Base-by-base conservation (phyloP, 2,113 vertebrate genomes). In the Sclerurus mexicanus region DNA sequence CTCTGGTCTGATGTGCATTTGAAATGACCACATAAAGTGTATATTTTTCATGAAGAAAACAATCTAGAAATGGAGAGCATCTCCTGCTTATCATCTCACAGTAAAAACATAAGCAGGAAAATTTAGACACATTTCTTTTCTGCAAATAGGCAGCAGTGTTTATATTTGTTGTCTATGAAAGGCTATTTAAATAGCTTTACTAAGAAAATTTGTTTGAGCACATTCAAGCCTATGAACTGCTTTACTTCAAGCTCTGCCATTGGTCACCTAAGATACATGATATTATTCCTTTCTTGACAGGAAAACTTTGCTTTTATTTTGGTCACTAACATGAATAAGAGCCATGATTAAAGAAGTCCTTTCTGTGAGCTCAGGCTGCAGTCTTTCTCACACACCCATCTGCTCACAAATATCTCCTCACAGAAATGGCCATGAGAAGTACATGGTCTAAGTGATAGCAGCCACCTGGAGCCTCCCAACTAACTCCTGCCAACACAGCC, bases 351-450 rank as follows among this genome's bases (percentile, higher is more conserved):
- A 89, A 67, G 33, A 68, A 59, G 53, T 23, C 69, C 60, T 24
- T 12, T 3, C 66, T 37, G 12, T 44, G 71, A 92, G 19, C 35
- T 67, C 69, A 46, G 77, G 73, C 84, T 87, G 73, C 55, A 73
- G 42, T 8, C 33, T 64, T 85, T 94, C 86, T 86, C 85, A 71
- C 0, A 0, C 4, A 21, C 3, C 5, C 0, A 0, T 75, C n/a
- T 73, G 71, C 31, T 58, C 18, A 71, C 40, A 81, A 1, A 80
- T 71, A 42, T 28, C n/a, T 77, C 18, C 66, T 91, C 56, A n/a
- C 50, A 93, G 69, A 78, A 85, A 84, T 2, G 25, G 31, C 77
- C 79, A 24, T 79, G 67, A 68, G 52, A 93, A 90, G 35, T 24
- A 8, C 60, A 40, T 15, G 56, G 40, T 40, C 46, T 1, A 0